These are phyloP conservation scores for Bibio marci DNA, from an alignment of 2,888 invertebrate genomes.

Conservation along the genomic window DNA sequence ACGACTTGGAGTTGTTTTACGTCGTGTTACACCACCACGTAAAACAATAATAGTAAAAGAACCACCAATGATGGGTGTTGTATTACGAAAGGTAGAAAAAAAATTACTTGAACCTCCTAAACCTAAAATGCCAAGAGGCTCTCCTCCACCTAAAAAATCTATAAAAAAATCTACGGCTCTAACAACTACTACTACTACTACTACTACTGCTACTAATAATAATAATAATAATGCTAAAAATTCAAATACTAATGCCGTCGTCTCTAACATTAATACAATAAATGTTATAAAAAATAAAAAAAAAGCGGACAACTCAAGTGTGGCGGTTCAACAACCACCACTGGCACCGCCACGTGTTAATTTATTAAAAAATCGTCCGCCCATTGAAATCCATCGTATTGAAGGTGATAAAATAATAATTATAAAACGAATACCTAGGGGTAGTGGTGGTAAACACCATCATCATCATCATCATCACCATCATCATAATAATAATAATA, in stretches of 20 bases:
- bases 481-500: background rate
- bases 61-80: slow-evolving; percentile 26
- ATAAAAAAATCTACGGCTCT: too few species aligned
- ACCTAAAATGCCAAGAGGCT: slow-evolving; percentile 9
- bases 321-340: background rate
- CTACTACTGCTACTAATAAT: too few species aligned
- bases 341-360: slow-evolving; percentile 4
- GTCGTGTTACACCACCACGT: slow-evolving; percentile 23
- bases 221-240: too few species aligned
- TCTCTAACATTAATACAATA: background rate
- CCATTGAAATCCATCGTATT: slow-evolving; percentile 27
- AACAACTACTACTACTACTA: background rate
- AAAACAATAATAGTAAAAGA: slow-evolving; percentile 22
- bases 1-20: slow-evolving; percentile 22
- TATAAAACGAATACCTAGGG: slow-evolving; percentile 24
- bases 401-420: slow-evolving; percentile 30
- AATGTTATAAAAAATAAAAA: background rate
- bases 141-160: slow-evolving; percentile 3
- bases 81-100: slow-evolving; percentile 13
- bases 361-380: slow-evolving; percentile 18
- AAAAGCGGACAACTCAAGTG: background rate
- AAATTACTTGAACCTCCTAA: slow-evolving; percentile 12
- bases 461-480: background rate
- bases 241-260: background rate
- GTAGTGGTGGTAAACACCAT: background rate